These are phyloP conservation scores for Orussus abietinus DNA, from an alignment of 1,140 invertebrate species.

Conservation along the genomic window DNA sequence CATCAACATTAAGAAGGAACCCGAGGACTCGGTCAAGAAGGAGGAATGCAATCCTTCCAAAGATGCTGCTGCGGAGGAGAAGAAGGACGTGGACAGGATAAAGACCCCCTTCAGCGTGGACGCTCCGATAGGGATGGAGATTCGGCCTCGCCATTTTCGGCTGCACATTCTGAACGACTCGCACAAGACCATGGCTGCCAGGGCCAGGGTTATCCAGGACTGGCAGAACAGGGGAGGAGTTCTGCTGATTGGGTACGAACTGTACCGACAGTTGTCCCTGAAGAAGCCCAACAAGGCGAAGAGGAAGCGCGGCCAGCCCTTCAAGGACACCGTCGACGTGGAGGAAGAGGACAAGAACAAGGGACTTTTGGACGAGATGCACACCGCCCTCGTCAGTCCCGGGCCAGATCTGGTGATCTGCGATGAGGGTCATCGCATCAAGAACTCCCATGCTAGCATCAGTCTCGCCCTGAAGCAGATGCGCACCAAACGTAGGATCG, in stretches of 20 bases:
- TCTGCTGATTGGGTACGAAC: conserved; percentile 95
- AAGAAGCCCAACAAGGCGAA: conserved; percentile 60
- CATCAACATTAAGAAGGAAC: conserved; percentile 34
- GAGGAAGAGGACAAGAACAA: conserved; percentile 79
- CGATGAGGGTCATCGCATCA: conserved; percentile 95
- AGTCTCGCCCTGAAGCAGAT: conserved; percentile 90
- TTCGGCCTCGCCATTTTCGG: conserved; percentile 73
- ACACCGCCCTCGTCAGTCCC: conserved; percentile 81
- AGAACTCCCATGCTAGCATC: conserved; percentile 91
- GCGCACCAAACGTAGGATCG: conserved; percentile 81
- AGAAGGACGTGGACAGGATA: conserved; percentile 31
- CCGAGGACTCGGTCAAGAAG: conserved; percentile 32
- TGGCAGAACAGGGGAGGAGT: conserved; percentile 91
- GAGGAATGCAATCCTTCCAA: conserved; percentile 56
- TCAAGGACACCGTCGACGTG: conserved; percentile 50
- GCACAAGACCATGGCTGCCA: conserved; percentile 83
- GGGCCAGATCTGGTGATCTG: conserved; percentile 94
- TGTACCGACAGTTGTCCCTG: conserved; percentile 85
- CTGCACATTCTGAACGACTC: conserved; percentile 91
- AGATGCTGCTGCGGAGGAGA: conserved; percentile 62
- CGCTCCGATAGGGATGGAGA: conserved; percentile 37
- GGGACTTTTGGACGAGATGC: conserved; percentile 80
- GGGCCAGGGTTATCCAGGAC: conserved; percentile 74
- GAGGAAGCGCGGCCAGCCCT: conserved; percentile 45
- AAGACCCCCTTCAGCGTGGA: conserved; percentile 45